phyloP scores from a whole-genome alignment of 2,888 invertebrate species.

The Drosophila phalerata region DNA sequence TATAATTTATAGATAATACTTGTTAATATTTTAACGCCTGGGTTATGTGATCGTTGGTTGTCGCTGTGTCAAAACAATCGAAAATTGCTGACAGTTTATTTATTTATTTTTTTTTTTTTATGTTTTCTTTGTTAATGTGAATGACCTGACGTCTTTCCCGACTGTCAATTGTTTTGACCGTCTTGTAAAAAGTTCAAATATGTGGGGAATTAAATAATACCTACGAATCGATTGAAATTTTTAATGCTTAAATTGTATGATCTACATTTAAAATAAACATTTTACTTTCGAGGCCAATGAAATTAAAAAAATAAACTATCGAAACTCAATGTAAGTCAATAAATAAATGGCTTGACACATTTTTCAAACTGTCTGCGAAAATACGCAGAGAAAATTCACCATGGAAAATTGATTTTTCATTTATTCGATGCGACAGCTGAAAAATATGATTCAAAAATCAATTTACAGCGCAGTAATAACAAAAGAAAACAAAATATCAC shows the following conservation, averaged over 20 bases:
- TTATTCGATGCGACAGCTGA: conserved; percentile 15
- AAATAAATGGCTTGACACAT: conserved; percentile 4
- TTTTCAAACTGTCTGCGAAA: conserved; percentile 9
- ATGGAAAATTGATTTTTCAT: conserved; percentile 33
- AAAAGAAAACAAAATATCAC: not conserved
- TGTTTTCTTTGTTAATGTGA: conserved; percentile 21
- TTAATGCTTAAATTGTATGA: not conserved
- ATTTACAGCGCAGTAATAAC: conserved; percentile 3
- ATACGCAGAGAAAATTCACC: conserved; percentile 18
- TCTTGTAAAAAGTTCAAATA: conserved; percentile 7
- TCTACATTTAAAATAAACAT: not conserved
- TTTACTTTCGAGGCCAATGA: not conserved
- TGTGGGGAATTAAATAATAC: conserved; percentile 4
- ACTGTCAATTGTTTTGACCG: conserved; percentile 11
- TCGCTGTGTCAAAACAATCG: conserved; percentile 11
- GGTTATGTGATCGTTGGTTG: conserved; percentile 18
- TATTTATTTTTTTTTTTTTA: conserved; percentile 5
- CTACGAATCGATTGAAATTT: not conserved
- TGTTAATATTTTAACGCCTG: conserved; percentile 1
- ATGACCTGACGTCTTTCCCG: conserved; percentile 30
- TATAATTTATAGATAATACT: not conserved
- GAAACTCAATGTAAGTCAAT: conserved; percentile 1
- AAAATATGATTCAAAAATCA: conserved; percentile 23
- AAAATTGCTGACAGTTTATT: conserved; percentile 36
- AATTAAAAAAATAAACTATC: not conserved